Base-by-base conservation (phyloP, 2,797 vertebrate genomes). In the Brotula barbata region DNA sequence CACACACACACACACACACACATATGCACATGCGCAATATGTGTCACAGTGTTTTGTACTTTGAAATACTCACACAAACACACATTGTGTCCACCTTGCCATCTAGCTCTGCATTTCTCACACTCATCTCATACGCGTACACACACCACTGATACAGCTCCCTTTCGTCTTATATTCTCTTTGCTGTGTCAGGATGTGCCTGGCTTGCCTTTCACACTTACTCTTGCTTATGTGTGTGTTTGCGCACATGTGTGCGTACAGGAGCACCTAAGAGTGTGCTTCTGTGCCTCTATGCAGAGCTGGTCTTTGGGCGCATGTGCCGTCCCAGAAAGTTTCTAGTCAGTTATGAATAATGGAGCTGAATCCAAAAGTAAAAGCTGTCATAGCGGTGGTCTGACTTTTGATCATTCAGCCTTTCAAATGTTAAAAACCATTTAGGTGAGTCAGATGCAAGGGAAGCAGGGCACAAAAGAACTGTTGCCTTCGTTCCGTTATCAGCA, bases 391-490 rank as follows among this genome's bases (percentile, higher is more conserved):
- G 79, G 67, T 44, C 25, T 20, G 2, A 37, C 44, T 69, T 83
- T 81, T 84, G 52, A 82, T 79, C 78, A 41, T 65, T 80, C 63
- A 47, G 51, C 63, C 59, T 74, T 80, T 81, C 72, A 78, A 82
- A 80, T 70, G 76, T 57, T 71, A 55, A 74, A 83, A 85, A 78
- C 70, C 68, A 80, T 81, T 87, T 83, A 83, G 82, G 57, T 82
- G 68, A 86, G 82, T 88, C 84, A 83, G 66, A 70, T 72, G 73
- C n/a, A n/a, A n/a, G n/a, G n/a, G n/a, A n/a, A n/a, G n/a, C n/a
- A n/a, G n/a, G n/a, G n/a, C n/a, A n/a, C n/a, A n/a, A n/a, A n/a
- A n/a, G n/a, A n/a, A n/a, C n/a, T n/a, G n/a, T n/a, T n/a, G n/a
- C n/a, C n/a, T n/a, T n/a, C n/a, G n/a, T n/a, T n/a, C n/a, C n/a